Percentiles rank a stretch among this genome's conserved stretches.
These are phyloP conservation scores for Trichacis sp. DNA, from an alignment of 2,888 invertebrate species.

Conservation along the genomic window DNA sequence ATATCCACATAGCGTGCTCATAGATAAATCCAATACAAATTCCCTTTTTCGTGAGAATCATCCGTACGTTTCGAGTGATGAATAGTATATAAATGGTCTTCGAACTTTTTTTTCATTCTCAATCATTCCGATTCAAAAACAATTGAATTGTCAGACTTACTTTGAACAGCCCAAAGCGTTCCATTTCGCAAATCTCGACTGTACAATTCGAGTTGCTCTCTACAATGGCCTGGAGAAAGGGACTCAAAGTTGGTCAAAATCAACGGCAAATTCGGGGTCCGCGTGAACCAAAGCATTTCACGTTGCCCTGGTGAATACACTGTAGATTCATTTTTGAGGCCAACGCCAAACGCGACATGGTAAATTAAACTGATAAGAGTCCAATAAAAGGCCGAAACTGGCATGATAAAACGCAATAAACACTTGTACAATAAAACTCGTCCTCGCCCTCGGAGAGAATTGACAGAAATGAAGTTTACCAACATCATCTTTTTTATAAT, in stretches of 20 bases:
- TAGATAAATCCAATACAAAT: too few species aligned
- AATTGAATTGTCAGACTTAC: too few species aligned
- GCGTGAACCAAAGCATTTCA: slow-evolving; percentile 40
- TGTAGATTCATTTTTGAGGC: neutral
- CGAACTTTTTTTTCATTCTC: too few species aligned
- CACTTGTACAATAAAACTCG: too few species aligned
- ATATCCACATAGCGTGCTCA: too few species aligned
- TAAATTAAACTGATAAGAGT: too few species aligned
- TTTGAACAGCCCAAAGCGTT: slow-evolving; percentile 56
- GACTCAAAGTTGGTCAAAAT: slow-evolving; percentile 45
- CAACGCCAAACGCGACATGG: neutral
- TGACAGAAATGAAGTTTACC: neutral
- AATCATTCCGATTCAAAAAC: too few species aligned
- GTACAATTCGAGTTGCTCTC: slow-evolving; percentile 48
- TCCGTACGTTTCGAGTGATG: too few species aligned
- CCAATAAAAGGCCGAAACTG: too few species aligned
- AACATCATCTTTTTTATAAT: neutral
- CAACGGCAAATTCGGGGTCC: slow-evolving; percentile 50
- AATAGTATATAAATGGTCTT: too few species aligned
- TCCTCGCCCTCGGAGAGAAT: neutral
- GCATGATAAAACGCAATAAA: too few species aligned
- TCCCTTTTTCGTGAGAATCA: too few species aligned
- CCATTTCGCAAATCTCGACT: slow-evolving; percentile 51
- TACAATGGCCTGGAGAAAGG: slow-evolving; percentile 53
- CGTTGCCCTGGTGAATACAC: neutral